These are phyloP conservation scores for Platanista minor DNA, from an alignment of 2,113 vertebrate genomes.

Conservation along the genomic window DNA sequence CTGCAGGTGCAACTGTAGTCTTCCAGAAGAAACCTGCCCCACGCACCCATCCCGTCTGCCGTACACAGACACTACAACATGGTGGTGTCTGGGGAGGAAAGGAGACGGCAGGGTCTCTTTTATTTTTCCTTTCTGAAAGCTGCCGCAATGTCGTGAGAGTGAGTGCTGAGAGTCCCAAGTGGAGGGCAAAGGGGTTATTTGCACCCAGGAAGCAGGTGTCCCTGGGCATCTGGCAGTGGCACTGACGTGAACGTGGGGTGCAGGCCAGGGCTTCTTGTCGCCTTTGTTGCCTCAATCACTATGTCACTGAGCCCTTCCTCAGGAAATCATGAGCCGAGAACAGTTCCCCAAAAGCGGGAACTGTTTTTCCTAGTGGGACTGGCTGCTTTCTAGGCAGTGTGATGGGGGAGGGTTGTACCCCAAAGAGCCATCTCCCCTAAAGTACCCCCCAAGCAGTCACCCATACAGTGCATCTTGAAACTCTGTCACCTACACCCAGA, in stretches of 20 bases:
- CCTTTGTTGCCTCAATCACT: too few species aligned
- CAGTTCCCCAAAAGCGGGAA: not conserved
- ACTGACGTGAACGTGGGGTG: not conserved
- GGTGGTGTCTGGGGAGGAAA: not conserved
- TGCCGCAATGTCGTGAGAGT: not conserved
- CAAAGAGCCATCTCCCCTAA: not conserved
- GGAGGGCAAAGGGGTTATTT: not conserved
- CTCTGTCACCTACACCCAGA: not conserved
- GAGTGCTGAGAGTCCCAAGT: not conserved
- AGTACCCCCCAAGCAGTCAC: not conserved
- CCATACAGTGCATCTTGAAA: fast-evolving
- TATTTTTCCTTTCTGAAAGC: not conserved
- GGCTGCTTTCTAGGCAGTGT: not conserved
- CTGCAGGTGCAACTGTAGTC: too few species aligned
- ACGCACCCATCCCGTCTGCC: not conserved
- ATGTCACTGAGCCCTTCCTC: not conserved
- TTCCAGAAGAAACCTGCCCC: not conserved
- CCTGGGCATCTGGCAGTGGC: fast-evolving
- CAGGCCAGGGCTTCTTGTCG: not conserved
- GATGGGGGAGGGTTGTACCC: fast-evolving
- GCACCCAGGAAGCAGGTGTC: not conserved
- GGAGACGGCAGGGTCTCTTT: not conserved
- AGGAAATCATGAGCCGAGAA: not conserved
- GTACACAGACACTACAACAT: fast-evolving
- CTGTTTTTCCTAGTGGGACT: not conserved